Conservation (phyloP, 2,797 vertebrate genomes). For the Dendrocincla tyrannina region DNA sequence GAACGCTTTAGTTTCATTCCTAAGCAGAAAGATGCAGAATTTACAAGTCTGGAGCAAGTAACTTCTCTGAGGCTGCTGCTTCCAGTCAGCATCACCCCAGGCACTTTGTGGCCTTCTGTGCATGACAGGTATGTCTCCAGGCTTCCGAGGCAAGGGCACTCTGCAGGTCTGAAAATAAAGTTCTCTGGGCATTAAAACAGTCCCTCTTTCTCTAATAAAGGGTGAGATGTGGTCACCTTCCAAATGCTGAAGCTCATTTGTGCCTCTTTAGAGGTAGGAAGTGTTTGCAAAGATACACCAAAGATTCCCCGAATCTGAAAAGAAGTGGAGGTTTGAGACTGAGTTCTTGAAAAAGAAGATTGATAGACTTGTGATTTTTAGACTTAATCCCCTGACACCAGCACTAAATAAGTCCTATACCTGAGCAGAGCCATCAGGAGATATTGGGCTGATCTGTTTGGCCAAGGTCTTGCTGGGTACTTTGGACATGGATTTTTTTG, state of each 20-base stretch:
- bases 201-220: not conserved
- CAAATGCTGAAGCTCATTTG: not conserved
- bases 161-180: not conserved
- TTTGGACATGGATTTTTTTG: not conserved
- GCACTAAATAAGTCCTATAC: not conserved
- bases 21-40: not conserved
- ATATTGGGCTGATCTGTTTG: not conserved
- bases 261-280: not conserved
- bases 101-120: not conserved
- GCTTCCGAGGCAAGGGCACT: not conserved
- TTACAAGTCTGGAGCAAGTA: not conserved
- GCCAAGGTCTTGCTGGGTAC: accelerated
- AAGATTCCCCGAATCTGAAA: not conserved
- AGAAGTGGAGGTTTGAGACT: not conserved
- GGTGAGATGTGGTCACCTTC: not conserved
- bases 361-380: not conserved
- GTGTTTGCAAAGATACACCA: not conserved
- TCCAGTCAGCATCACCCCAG: not conserved
- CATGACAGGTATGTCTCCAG: not conserved
- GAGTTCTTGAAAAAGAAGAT: not conserved
- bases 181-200: not conserved
- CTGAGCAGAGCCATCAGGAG: not conserved
- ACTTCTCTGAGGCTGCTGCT: not conserved
- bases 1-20: not conserved
- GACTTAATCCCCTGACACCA: not conserved